Base-by-base conservation (phyloP, 2,113 vertebrate genomes). In the Motacilla tschutschensis region DNA sequence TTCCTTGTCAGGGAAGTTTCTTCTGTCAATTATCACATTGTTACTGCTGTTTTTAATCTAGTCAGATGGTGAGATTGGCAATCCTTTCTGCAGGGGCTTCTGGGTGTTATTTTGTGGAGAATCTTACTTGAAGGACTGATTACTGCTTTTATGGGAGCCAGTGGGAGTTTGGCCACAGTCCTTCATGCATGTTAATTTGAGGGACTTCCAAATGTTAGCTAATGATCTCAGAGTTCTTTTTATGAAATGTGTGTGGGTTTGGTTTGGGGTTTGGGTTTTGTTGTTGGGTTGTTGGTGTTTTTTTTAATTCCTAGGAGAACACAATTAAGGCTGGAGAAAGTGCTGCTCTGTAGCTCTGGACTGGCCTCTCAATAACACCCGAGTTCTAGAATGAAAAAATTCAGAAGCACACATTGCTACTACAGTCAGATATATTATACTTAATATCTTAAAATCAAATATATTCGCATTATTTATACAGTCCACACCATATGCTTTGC, bases 21-120 rank as follows among this genome's bases (percentile, higher is more conserved):
- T 95, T 88, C 90, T 94, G 94, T 95, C 94, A 95, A 94, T 94
- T 95, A 93, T 95, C 92, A 94, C 92, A 84, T 92, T 94, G 94
- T 92, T 94, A 93, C 93, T 94, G 93, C 94, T 95, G 93, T 94
- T 95, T 95, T 95, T 94, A 95, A 95, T 92, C 85, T 95, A 92
- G 93, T 94, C 94, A 95, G 88, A 94, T 95, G 94, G 94, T 79
- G 90, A 94, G 88, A 94, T 95, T 92, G 93, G 92, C 93, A 94
- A 95, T 93, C 90, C 93, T 90, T 94, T 93, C 93, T 93, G 92
- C 87, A 92, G 93, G 90, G 92, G 92, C 93, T 93, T 93, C 90
- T 91, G 86, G 92, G 93, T 94, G 90, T 94, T 95, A 91, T 95
- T 94, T 84, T 90, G 92, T 83, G 92, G 92, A 95, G 92, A 93